Conservation (phyloP, 2,888 invertebrate species). For the Conistra vaccinii region DNA sequence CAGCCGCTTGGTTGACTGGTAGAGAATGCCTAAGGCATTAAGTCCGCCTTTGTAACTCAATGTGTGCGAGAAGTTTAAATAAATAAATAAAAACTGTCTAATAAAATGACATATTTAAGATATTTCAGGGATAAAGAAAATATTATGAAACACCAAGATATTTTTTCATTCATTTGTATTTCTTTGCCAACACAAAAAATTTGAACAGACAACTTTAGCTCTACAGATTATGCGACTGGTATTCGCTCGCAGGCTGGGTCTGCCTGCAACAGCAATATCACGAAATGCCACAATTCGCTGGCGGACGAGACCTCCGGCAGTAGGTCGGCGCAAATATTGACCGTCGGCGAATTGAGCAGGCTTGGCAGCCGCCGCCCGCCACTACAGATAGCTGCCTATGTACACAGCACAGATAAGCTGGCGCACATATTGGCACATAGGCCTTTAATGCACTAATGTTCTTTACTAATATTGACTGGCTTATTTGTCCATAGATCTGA, state of each 20-base stretch:
- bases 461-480: neutral
- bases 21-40: no score
- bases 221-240: neutral
- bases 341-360: conserved; percentile 22
- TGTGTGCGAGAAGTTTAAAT: no score
- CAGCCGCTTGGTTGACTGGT: no score
- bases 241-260: neutral
- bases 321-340: conserved; percentile 30
- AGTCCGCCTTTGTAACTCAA: no score
- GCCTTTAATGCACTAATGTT: neutral
- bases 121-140: no score
- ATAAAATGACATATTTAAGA: no score
- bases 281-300: neutral
- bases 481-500: neutral
- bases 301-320: neutral
- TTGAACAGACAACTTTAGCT: neutral
- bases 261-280: neutral
- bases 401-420: conserved; percentile 1
- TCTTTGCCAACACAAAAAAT: no score
- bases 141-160: no score
- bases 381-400: conserved; percentile 5
- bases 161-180: no score
- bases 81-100: no score
- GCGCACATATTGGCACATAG: neutral
- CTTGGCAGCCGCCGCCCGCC: neutral